A percentile compares a stretch with the other conserved stretches of the same genome.
Evolutionary conservation across 2,888 invertebrate genomes (phyloP).

Genomic region (Anoplius nigerrimus): DNA sequence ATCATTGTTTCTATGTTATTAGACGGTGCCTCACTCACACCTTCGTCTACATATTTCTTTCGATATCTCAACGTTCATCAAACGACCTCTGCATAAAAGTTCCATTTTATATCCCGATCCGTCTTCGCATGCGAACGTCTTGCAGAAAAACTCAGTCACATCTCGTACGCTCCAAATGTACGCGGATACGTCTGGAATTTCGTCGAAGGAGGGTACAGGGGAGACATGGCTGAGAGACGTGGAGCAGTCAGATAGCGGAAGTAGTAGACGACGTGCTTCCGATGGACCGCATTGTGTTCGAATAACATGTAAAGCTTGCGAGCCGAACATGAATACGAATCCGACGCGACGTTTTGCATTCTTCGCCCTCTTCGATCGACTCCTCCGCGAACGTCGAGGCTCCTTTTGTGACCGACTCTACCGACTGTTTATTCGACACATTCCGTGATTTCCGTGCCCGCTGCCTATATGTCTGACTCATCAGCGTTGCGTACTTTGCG

Average conservation of each 20-base stretch:
- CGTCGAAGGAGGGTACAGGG: slow-evolving; percentile 49
- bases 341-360: slow-evolving; percentile 39
- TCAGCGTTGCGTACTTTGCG: no score
- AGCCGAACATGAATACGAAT: slow-evolving; percentile 56
- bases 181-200: slow-evolving; percentile 52
- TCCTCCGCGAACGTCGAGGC: slow-evolving; percentile 4
- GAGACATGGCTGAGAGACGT: slow-evolving; percentile 57
- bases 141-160: slow-evolving; percentile 48
- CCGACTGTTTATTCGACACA: no score
- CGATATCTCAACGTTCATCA: no score
- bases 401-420: no score
- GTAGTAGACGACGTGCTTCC: slow-evolving; percentile 66
- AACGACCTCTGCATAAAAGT: slow-evolving; percentile 4
- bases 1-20: no score
- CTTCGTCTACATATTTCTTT: slow-evolving; percentile 8
- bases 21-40: no score
- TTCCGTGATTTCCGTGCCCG: no score
- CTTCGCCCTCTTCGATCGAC: slow-evolving; percentile 45
- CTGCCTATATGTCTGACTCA: no score
- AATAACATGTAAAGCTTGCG: slow-evolving; percentile 64
- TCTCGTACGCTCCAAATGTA: slow-evolving; percentile 54
- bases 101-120: slow-evolving; percentile 13
- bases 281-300: slow-evolving; percentile 67
- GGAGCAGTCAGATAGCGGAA: slow-evolving; percentile 64
- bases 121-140: slow-evolving; percentile 3